Evolutionary conservation across 2,113 vertebrate genomes (phyloP), one percentile per base, ranked within the genome.

Genomic region (Chelonoidis abingdonii): DNA sequence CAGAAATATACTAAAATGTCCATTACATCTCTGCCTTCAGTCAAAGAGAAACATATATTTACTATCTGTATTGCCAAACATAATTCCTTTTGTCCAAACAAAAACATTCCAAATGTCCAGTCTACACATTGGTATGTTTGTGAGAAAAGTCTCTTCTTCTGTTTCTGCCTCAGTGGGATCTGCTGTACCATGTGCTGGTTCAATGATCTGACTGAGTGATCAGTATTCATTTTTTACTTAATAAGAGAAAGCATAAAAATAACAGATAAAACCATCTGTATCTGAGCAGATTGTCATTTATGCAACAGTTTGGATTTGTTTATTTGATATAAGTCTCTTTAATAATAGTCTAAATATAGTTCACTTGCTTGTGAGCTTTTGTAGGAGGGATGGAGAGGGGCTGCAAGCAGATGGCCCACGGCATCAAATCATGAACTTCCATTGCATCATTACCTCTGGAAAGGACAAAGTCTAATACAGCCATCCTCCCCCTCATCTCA

Each of bases 241-340:
- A 76, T 95, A 94, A 86, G 57, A 88, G 86, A 91, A 80, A 81
- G 17, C 79, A 90, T 93, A 89, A 95, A 92, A 94, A 93, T 92
- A 95, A 87, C 88, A 90, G 72, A 88, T 95, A 88, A 95, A 95
- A 89, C 88, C 91, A 97, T 94, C 94, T 97, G 97, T 92, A 97
- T 93, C 96, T 97, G 96, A 92, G 93, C 94, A 97, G 94, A 94
- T 95, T 94, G 91, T 83, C 50, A 78, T 95, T 97, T 94, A 90
- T 93, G 85, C 96, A 95, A 94, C 80, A 91, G 82, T 86, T 95
- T 44, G 83, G 50, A 41, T 83, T 88, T 91, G 41, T 85, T 89
- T 96, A 69, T 88, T 72, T 95, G 54, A 52, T 93, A 50, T 92
- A 93, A 89, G 89, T 81, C 94, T 50, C 62, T 92, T 41, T 78